These are phyloP conservation scores for Lycocerus yunnanus DNA, from an alignment of 2,888 invertebrate genomes.

Conservation along the genomic window DNA sequence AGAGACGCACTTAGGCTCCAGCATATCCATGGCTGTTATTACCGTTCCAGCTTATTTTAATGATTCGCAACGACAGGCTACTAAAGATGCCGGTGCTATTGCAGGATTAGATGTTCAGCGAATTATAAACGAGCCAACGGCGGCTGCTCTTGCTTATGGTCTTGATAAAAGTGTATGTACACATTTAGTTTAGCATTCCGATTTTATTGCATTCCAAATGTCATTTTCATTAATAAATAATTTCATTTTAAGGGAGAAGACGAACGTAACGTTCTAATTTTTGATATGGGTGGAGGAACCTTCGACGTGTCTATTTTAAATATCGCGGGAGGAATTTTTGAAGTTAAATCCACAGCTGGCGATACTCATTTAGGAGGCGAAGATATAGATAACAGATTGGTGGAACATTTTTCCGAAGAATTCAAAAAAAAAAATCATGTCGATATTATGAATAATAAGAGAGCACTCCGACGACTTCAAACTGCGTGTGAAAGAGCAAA, in stretches of 20 bases:
- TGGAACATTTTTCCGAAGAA: constrained; percentile 60
- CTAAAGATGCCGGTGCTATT: constrained; percentile 68
- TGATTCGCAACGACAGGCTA: constrained; percentile 69
- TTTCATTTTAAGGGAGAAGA: constrained; percentile 45
- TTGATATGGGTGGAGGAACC: constrained; percentile 63
- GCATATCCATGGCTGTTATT: constrained; percentile 60
- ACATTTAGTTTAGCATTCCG: background rate
- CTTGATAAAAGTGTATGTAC: constrained; percentile 54
- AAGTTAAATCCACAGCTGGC: constrained; percentile 63
- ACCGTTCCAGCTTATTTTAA: constrained; percentile 69
- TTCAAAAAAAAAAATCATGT: constrained; percentile 62
- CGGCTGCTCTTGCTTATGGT: constrained; percentile 69
- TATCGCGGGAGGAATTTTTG: constrained; percentile 69
- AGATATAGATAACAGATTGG: constrained; percentile 62
- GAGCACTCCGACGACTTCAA: constrained; percentile 64
- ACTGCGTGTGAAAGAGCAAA: constrained; percentile 69
- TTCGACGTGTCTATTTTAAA: constrained; percentile 74
- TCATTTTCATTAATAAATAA: background rate
- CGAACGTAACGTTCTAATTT: constrained; percentile 55
- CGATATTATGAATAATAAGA: constrained; percentile 54
- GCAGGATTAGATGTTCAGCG: constrained; percentile 67
- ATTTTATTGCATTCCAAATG: background rate
- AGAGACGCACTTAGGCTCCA: constrained; percentile 53
- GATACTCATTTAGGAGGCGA: constrained; percentile 62
- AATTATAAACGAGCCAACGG: constrained; percentile 71